Percentiles rank a stretch among this genome's conserved stretches.
Conservation (phyloP, 2,888 invertebrate species). For the Drosophila longiperda region DNA sequence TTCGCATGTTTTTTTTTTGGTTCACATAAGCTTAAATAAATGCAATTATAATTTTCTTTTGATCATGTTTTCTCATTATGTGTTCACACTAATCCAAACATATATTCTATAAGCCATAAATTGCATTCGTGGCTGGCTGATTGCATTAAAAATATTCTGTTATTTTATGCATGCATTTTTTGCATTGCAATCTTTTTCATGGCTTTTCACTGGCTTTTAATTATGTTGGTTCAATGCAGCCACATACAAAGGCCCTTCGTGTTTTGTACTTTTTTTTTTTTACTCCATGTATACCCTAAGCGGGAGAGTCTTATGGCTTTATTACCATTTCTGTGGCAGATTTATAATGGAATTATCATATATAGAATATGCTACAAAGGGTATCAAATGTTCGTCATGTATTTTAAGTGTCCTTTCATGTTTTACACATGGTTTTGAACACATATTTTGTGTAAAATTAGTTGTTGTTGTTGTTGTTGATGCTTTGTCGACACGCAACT, state of each 20-base stretch:
- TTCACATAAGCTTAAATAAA: not conserved
- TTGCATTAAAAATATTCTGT: conserved; percentile 42
- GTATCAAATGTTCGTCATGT: conserved; percentile 1
- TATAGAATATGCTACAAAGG: conserved; percentile 1
- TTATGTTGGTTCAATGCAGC: conserved; percentile 53
- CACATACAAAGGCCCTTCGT: conserved; percentile 7
- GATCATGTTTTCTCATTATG: conserved; percentile 19
- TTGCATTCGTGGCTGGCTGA: conserved; percentile 57
- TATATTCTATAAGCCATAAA: conserved; percentile 43
- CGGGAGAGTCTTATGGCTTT: not conserved
- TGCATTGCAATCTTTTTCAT: conserved; percentile 11
- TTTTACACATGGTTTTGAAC: conserved; percentile 18
- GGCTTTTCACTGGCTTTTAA: conserved; percentile 45
- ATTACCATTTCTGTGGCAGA: not conserved
- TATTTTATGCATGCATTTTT: conserved; percentile 14
- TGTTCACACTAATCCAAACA: conserved; percentile 29
- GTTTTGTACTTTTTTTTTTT: conserved; percentile 18
- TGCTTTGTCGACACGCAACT: conserved; percentile 63
- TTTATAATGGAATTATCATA: not conserved
- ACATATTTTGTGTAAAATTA: conserved; percentile 37
- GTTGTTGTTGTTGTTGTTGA: conserved; percentile 14
- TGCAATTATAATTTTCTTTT: conserved; percentile 14
- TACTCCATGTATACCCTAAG: conserved; percentile 17
- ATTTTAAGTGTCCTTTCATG: not conserved
- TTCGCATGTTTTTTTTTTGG: not conserved